A percentile compares a stretch with the other conserved stretches of the same genome.
phyloP scores from a whole-genome alignment of 2,797 vertebrate species.

The Ptychadena robeensis region DNA sequence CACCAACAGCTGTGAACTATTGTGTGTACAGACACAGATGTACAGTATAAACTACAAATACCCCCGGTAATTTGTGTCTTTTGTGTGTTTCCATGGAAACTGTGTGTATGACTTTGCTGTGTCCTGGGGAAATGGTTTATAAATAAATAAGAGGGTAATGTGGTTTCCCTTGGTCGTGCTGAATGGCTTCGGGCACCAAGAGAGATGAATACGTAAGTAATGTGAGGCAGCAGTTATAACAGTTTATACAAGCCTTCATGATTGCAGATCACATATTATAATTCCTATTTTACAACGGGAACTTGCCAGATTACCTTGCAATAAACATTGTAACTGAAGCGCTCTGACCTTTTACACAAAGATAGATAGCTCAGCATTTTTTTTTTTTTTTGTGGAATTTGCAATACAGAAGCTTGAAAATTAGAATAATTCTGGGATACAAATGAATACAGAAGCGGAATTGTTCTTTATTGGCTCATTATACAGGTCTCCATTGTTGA shows the following conservation, averaged over 20 bases:
- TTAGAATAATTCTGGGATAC: not conserved
- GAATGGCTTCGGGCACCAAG: constrained; percentile 73
- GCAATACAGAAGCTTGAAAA: constrained; percentile 47
- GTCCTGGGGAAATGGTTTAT: constrained; percentile 78
- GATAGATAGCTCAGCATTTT: constrained; percentile 46
- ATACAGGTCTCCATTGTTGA: not conserved
- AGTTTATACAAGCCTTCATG: constrained; percentile 66
- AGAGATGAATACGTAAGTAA: constrained; percentile 70
- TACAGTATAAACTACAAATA: constrained; percentile 77
- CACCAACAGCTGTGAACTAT: constrained; percentile 62
- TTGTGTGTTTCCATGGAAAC: constrained; percentile 89
- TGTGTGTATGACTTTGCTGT: constrained; percentile 80
- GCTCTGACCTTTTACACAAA: constrained; percentile 46
- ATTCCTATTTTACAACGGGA: constrained; percentile 52
- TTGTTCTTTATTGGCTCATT: not conserved
- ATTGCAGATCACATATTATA: constrained; percentile 62
- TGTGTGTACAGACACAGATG: constrained; percentile 80
- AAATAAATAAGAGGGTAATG: constrained; percentile 83
- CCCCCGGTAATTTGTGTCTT: constrained; percentile 80
- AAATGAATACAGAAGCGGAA: not conserved
- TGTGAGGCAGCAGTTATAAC: constrained; percentile 68
- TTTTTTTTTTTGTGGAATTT: constrained; percentile 40
- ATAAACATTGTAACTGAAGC: constrained; percentile 57
- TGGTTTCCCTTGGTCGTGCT: constrained; percentile 73
- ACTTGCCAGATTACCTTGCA: constrained; percentile 49